Base-by-base conservation (phyloP, 2,888 invertebrate genomes). In the Minunthozetes semirufus region DNA sequence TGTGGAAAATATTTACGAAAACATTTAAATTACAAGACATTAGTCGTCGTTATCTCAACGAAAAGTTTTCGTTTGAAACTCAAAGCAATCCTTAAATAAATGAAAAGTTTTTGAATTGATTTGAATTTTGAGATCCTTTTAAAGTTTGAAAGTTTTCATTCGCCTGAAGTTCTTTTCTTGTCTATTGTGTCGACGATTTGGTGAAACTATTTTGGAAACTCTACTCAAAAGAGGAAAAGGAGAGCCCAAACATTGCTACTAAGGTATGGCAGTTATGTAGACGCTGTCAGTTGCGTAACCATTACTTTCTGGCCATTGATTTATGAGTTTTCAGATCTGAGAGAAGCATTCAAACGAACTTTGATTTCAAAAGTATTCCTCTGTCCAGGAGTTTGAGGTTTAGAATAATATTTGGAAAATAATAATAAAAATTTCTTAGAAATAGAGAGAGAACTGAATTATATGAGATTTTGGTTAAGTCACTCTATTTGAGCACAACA, bases 261-360 rank as follows among this genome's bases (percentile, higher is more conserved):
- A 42, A 42, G 42, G 68, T 68, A 68, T 68, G 42, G 68, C 68
- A 68, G 68, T 68, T 68, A 68, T 68, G 68, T 38, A 68, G 68
- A 42, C 68, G 13, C 27, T 68, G 68, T 42, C 68, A 68, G 68
- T 42, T 25, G 68, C 42, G 68, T 68, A 68, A 68, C 68, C 42
- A 46, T 17, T 61, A 61, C 61, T 61, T 15, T 59, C 53, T 19
- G 15, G 27, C 19, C 50, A 61, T 17, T 61, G 61, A 61, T 61
- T 61, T 61, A 61, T 27, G 29, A 61, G 61, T 61, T 17, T 61
- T 61, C 3, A 29, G 25, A 56, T 4, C 8, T 33, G 29, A 15
- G 33, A 29, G 22, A 17, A 61, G 4, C 29, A 19, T 33, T 9
- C 29, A 61, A 61, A 33, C 33, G 61, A 33, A 61, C 61, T 27